Evolutionary conservation across 2,797 vertebrate genomes (phyloP), one percentile per base, ranked within the genome.

Genomic region (Acomys russatus): DNA sequence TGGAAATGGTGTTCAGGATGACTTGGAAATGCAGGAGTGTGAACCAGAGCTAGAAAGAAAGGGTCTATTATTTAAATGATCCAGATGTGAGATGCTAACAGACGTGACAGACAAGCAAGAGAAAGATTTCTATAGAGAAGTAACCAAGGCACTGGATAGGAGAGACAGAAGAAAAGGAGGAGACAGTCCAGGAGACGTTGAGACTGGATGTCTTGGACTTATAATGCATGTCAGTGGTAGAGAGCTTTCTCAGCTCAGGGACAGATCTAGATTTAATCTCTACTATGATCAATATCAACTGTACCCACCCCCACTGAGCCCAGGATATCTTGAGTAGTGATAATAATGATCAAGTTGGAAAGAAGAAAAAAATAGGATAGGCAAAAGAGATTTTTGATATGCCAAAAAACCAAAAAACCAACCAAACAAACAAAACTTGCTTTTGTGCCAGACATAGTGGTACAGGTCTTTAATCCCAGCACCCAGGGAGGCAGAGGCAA

Each of bases 11-110:
- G 80, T 78, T 10, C 25, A 86, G 6, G 17, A 88, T 44, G 25
- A 85, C 74, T 89, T 94, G 4, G 38, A 96, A 96, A 93, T 25
- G 3, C 56, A 59, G 38, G n/a, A 86, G 78, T 28, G 64, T 92
- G 94, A 83, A 33, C 44, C 83, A 92, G 54, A 63, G 35, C 56
- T 61, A 61, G 9, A 61, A n/a, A 80, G 78, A 88, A 90, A 89
- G 70, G 80, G 85, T 76, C 30, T 89, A 84, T 77, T 97, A 87
- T 18, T 85, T 94, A 95, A 92, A 54, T 74, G 87, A 63, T 94
- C 11, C 64, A 91, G 85, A 79, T 61, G 84, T 64, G 79, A 95
- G 38, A 90, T 87, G 49, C 56, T 3, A 90, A 92, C 56, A 66
- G 76, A 95, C n/a, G 76, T 56, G 30, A 38, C 14, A 93, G 44